Evolutionary conservation across 2,113 vertebrate species (phyloP).

Genomic region (Crotalus helleri): DNA sequence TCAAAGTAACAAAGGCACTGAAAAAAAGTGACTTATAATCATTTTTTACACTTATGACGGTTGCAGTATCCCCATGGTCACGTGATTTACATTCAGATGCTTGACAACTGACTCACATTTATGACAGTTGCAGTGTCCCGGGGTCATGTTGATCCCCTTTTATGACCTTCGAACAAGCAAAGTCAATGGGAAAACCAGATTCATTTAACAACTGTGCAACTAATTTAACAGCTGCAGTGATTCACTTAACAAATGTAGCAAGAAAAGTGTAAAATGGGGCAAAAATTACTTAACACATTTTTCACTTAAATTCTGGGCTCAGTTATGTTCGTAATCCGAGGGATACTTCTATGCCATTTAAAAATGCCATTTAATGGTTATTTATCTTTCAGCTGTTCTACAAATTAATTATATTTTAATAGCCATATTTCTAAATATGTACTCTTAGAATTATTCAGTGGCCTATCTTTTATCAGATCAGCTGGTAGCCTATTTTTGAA

Average conservation of each 20-base stretch:
- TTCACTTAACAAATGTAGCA: neutral
- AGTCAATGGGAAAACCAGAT: neutral
- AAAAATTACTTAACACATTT: neutral
- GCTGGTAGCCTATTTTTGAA: neutral
- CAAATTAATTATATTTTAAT: neutral
- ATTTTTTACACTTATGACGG: neutral
- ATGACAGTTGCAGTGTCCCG: neutral
- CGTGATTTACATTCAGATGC: neutral
- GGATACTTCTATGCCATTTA: neutral
- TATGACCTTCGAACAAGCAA: neutral
- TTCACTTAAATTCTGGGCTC: neutral
- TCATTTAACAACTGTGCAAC: neutral
- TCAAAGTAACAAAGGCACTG: too few species aligned
- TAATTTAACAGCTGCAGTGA: neutral
- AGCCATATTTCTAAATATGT: neutral
- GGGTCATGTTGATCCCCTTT: neutral
- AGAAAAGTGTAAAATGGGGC: neutral
- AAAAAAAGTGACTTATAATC: neutral
- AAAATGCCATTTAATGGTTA: neutral
- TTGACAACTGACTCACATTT: neutral
- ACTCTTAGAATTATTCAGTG: neutral
- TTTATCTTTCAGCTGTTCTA: conserved; percentile 7
- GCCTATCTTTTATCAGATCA: neutral
- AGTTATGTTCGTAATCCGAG: neutral
- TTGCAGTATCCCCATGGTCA: neutral